Percentiles rank a stretch among this genome's conserved stretches.
Conservation (phyloP, 2,113 vertebrate species). For the Nestor notabilis region DNA sequence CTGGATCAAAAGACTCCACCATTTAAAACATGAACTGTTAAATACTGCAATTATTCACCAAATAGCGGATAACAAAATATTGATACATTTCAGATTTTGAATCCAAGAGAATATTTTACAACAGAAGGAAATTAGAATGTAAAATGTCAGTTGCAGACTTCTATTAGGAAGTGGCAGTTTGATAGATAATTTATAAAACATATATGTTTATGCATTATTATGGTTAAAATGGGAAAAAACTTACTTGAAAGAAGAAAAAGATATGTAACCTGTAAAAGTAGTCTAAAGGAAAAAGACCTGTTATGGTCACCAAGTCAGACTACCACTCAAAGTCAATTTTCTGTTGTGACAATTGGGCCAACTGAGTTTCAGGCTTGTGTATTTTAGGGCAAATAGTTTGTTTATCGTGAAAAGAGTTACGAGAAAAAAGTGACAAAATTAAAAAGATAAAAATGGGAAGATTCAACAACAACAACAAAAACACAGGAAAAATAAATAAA, state of each 20-base stretch:
- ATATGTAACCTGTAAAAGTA: neutral
- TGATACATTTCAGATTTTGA: neutral
- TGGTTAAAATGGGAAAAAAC: neutral
- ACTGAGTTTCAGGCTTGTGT: neutral
- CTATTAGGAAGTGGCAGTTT: neutral
- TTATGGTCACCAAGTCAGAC: neutral
- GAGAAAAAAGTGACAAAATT: neutral
- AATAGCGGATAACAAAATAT: neutral
- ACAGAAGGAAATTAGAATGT: neutral
- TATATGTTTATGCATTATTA: neutral
- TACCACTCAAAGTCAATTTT: neutral
- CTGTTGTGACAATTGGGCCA: neutral
- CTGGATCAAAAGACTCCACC: neutral
- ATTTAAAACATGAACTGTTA: neutral
- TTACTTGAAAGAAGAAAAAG: neutral
- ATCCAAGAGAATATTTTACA: neutral
- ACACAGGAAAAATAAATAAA: neutral
- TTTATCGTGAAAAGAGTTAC: neutral
- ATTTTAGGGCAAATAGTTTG: neutral
- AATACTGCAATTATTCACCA: neutral
- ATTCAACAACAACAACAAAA: too few relatives aligned
- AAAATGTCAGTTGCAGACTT: neutral
- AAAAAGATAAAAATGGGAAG: neutral
- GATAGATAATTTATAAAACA: neutral
- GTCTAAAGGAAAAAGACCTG: neutral